A percentile compares a stretch with the other conserved stretches of the same genome.
These are phyloP conservation scores for Tamandua tetradactyla DNA, from an alignment of 2,797 vertebrate species.

Conservation along the genomic window DNA sequence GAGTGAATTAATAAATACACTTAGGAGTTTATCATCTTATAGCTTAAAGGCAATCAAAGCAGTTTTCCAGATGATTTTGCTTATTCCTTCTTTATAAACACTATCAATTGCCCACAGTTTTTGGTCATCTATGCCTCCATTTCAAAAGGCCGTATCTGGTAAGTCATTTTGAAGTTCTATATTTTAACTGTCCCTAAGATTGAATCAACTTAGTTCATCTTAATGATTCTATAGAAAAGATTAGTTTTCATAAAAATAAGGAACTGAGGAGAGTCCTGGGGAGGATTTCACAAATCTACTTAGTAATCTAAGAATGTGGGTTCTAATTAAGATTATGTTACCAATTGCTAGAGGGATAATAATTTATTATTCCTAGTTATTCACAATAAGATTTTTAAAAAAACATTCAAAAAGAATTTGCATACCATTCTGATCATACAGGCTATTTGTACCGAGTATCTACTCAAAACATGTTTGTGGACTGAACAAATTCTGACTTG, in stretches of 20 bases:
- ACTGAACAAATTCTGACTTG: not conserved
- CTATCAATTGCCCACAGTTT: not conserved
- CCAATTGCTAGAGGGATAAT: slow-evolving; percentile 6
- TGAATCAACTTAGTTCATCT: not conserved
- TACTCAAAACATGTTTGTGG: not conserved
- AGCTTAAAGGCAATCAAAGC: not conserved
- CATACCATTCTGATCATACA: not conserved
- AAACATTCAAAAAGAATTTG: slow-evolving; percentile 15
- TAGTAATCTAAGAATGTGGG: not conserved
- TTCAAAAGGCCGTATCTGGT: not conserved
- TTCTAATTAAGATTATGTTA: not conserved
- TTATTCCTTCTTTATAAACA: not conserved
- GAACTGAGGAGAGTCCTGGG: not conserved
- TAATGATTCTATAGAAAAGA: not conserved
- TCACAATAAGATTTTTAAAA: not conserved
- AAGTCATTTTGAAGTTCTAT: not conserved
- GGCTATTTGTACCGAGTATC: not conserved
- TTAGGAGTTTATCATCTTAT: not conserved
- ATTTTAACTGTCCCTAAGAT: not conserved
- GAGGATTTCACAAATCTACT: slow-evolving; percentile 19
- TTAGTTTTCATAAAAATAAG: not conserved
- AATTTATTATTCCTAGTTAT: slow-evolving; percentile 9
- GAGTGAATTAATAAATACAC: not conserved
- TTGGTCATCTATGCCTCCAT: not conserved
- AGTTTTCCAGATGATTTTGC: not conserved